Percentiles rank a stretch among this genome's conserved stretches.
These are phyloP conservation scores for Taenaris catops DNA, from an alignment of 2,888 invertebrate species.

Conservation along the genomic window DNA sequence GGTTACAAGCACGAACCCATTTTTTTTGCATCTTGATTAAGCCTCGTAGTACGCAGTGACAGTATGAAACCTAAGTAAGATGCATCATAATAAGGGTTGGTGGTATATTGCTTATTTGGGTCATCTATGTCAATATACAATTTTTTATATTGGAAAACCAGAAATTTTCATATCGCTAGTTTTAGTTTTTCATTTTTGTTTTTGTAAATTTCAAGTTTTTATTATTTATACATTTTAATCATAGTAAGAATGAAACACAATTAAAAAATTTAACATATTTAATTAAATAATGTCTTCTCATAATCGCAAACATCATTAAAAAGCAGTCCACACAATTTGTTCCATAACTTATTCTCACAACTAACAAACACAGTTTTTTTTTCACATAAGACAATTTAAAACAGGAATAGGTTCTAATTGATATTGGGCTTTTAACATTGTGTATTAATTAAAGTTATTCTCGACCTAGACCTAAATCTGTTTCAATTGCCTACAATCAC, in stretches of 20 bases:
- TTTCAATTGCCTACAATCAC: slow-evolving; percentile 42
- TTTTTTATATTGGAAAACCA: no score
- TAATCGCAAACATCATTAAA: slow-evolving; percentile 60
- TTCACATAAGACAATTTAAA: slow-evolving; percentile 40
- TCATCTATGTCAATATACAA: no score
- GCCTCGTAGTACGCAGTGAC: no score
- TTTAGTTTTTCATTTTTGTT: no score
- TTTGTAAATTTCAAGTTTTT: no score
- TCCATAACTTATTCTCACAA: slow-evolving; percentile 73
- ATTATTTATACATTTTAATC: no score
- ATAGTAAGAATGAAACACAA: slow-evolving; percentile 11
- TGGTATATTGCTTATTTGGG: no score
- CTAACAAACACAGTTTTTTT: slow-evolving; percentile 64
- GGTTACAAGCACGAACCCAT: no score
- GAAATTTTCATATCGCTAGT: no score
- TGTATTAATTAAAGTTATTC: slow-evolving; percentile 4
- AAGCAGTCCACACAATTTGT: slow-evolving; percentile 69
- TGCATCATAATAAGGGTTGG: no score
- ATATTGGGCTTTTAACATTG: slow-evolving; percentile 13
- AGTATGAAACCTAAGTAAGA: no score
- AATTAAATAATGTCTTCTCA: slow-evolving; percentile 69
- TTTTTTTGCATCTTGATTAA: no score
- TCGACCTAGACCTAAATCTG: slow-evolving; percentile 48
- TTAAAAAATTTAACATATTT: slow-evolving; percentile 66
- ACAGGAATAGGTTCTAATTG: slow-evolving; percentile 41